phyloP scores from a whole-genome alignment of 2,888 invertebrate species.

The Hypselothyrea guttata region DNA sequence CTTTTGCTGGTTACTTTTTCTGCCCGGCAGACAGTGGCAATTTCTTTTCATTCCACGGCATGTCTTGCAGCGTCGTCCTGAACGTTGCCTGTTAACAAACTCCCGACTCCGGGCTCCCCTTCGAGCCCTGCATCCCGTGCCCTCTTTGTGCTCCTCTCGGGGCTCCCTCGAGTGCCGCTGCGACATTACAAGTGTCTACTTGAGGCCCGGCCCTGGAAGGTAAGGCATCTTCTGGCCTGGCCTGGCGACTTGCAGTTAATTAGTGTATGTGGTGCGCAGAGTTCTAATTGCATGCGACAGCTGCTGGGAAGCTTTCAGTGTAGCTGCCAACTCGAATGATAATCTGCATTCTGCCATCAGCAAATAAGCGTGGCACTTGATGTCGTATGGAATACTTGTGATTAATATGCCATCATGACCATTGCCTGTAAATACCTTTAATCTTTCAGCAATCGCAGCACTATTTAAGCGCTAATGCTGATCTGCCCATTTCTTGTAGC shows the following conservation, averaged over 20 bases:
- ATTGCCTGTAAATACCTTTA: conserved; percentile 19
- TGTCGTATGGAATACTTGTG: too few relatives aligned
- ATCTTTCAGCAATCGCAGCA: conserved; percentile 44
- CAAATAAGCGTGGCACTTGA: conserved; percentile 10
- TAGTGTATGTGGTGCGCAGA: conserved; percentile 56
- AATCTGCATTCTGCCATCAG: conserved; percentile 3
- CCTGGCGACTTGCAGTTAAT: conserved; percentile 60
- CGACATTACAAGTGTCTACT: conserved; percentile 62
- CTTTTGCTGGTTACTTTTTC: conserved; percentile 38
- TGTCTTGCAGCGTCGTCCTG: conserved; percentile 39
- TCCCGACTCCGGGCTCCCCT: conserved; percentile 31
- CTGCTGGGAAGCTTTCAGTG: conserved; percentile 17
- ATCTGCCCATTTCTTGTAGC: conserved; percentile 72
- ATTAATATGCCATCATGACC: conserved; percentile 20
- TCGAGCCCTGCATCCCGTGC: conserved; percentile 15
- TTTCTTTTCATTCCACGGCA: conserved; percentile 67
- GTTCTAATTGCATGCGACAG: conserved; percentile 67
- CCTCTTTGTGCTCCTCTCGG: conserved; percentile 28
- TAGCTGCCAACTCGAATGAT: neutral
- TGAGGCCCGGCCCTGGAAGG: conserved; percentile 41
- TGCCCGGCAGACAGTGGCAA: conserved; percentile 64
- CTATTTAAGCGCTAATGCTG: conserved; percentile 65
- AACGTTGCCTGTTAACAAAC: conserved; percentile 59
- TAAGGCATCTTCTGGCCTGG: conserved; percentile 40
- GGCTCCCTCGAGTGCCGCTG: conserved; percentile 59